Conservation (phyloP, 2,888 invertebrate species). For the Altica lythri region DNA sequence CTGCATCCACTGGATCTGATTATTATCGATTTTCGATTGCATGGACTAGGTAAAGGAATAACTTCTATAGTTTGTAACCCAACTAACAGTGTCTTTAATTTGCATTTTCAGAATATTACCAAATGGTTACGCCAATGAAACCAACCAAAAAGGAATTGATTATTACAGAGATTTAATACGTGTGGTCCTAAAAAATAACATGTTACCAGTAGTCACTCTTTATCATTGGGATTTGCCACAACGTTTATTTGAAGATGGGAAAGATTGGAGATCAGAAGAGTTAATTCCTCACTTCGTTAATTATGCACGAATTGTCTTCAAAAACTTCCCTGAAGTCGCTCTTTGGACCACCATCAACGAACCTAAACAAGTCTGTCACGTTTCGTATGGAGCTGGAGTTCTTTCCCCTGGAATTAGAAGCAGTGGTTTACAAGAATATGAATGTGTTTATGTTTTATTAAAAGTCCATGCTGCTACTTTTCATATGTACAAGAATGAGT, state of each 20-base stretch:
- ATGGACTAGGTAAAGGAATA: conserved; percentile 20
- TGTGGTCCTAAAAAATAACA: not conserved
- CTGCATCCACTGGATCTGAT: not conserved
- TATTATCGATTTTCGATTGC: conserved; percentile 23
- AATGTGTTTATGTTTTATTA: too few species aligned
- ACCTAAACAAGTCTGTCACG: not conserved
- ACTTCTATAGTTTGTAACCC: too few species aligned
- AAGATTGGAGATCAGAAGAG: too few species aligned
- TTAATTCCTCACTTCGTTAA: too few species aligned
- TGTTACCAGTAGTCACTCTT: not conserved
- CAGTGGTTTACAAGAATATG: too few species aligned
- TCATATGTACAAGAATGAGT: too few species aligned
- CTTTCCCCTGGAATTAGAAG: not conserved
- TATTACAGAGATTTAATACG: conserved; percentile 25
- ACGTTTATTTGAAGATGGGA: not conserved
- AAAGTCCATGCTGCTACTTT: too few species aligned
- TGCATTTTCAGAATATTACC: too few species aligned
- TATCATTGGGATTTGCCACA: conserved; percentile 14
- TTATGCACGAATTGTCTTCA: not conserved
- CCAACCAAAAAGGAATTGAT: conserved; percentile 26
- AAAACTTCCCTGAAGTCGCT: not conserved
- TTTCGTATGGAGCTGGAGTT: not conserved
- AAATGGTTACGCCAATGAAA: conserved; percentile 19
- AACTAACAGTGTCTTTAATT: too few species aligned
- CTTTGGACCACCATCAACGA: not conserved